Evolutionary conservation across 2,888 invertebrate genomes (phyloP).

Genomic region (Pseudoips prasinana): DNA sequence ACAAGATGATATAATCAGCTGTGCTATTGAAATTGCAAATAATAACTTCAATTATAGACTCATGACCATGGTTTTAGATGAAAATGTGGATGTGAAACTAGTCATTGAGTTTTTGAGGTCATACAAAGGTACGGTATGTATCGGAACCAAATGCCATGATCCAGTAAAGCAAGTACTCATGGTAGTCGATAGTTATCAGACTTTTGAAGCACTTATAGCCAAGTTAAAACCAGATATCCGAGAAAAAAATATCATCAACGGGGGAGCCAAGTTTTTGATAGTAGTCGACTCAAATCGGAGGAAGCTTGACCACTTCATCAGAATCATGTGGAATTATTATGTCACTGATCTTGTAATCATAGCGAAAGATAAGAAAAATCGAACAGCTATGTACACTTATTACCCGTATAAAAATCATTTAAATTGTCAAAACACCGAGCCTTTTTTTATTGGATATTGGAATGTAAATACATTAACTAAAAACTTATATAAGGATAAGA

Average conservation of each 20-base stretch:
- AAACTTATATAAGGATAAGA: slow-evolving; percentile 53
- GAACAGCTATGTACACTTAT: slow-evolving; percentile 48
- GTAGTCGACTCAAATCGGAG: slow-evolving; percentile 41
- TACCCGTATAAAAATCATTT: slow-evolving; percentile 54
- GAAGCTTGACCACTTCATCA: slow-evolving; percentile 46
- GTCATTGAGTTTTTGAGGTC: slow-evolving; percentile 44
- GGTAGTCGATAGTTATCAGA: slow-evolving; percentile 47
- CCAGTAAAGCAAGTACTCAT: slow-evolving; percentile 53
- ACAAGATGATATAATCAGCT: slow-evolving; percentile 29
- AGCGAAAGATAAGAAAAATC: slow-evolving; percentile 31
- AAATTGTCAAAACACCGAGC: slow-evolving; percentile 52
- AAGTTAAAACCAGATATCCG: slow-evolving; percentile 53
- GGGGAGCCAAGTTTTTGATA: slow-evolving; percentile 51
- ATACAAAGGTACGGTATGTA: slow-evolving; percentile 51
- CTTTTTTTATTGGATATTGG: slow-evolving; percentile 45
- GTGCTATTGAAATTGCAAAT: slow-evolving; percentile 50
- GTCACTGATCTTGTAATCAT: slow-evolving; percentile 51
- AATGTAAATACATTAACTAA: slow-evolving; percentile 22
- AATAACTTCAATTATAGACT: slow-evolving; percentile 47
- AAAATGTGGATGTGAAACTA: slow-evolving; percentile 43
- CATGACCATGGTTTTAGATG: slow-evolving; percentile 43
- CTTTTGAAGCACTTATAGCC: slow-evolving; percentile 44
- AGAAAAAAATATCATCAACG: slow-evolving; percentile 52
- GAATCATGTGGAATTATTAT: slow-evolving; percentile 52
- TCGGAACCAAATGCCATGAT: slow-evolving; percentile 43